These are phyloP conservation scores for Coturnix japonica DNA, from an alignment of 2,113 vertebrate genomes.

Conservation along the genomic window DNA sequence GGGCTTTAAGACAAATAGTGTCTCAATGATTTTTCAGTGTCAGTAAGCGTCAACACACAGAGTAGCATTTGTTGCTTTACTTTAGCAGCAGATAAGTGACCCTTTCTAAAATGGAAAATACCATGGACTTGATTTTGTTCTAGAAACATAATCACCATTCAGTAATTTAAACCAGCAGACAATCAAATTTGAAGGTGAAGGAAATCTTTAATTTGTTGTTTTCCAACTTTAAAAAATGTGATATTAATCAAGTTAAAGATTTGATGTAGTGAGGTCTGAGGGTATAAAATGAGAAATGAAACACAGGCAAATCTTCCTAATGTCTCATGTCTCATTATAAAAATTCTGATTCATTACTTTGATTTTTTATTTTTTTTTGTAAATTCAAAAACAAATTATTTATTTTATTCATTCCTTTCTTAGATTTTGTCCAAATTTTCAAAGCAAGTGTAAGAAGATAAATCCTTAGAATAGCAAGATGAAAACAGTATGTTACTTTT, in stretches of 20 bases:
- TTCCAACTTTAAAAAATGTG: neutral
- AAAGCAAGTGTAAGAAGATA: neutral
- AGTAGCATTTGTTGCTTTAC: neutral
- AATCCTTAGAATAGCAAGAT: neutral
- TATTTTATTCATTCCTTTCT: neutral
- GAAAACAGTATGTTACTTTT: neutral
- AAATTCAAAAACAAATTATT: neutral
- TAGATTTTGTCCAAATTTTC: neutral
- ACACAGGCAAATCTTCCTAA: neutral
- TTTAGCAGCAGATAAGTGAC: neutral
- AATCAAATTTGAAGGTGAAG: neutral
- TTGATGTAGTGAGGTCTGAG: neutral
- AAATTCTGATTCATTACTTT: neutral
- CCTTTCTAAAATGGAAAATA: neutral
- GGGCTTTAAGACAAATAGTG: neutral
- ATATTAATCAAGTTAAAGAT: neutral
- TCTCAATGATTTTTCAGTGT: constrained; percentile 13
- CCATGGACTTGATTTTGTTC: neutral
- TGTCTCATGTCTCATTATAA: neutral
- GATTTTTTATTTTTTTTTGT: neutral
- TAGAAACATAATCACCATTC: neutral
- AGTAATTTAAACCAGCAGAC: neutral
- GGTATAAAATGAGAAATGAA: neutral
- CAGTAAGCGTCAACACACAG: neutral
- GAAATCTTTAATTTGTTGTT: neutral